phyloP scores from a whole-genome alignment of 2,797 vertebrate species.

The Schizothorax lantsangensis region DNA sequence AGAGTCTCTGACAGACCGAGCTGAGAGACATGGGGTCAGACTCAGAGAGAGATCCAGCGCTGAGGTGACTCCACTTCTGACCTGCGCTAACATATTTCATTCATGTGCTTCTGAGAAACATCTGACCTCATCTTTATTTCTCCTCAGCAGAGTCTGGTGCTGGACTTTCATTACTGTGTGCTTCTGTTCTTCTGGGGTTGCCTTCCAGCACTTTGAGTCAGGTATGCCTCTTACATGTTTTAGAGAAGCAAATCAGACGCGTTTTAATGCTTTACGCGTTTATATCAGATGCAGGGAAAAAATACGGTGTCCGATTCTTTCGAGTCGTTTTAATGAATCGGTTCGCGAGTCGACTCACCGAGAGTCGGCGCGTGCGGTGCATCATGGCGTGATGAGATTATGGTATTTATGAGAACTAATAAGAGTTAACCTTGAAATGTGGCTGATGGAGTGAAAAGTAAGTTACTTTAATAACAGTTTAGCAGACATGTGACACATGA shows the following conservation, averaged over 20 bases:
- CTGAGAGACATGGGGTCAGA: constrained; percentile 62
- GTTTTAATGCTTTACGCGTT: neutral
- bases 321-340: neutral
- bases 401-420: neutral
- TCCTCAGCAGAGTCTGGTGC: constrained; percentile 71
- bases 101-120: neutral
- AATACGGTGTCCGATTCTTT: neutral
- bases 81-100: neutral
- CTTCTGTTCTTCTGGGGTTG: constrained; percentile 65
- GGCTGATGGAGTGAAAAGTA: neutral
- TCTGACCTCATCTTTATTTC: constrained; percentile 49
- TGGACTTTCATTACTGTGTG: constrained; percentile 70
- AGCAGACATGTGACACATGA: neutral
- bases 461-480: neutral
- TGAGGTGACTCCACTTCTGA: constrained; percentile 72
- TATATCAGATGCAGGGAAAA: neutral
- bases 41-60: constrained; percentile 59
- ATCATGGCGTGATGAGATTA: neutral
- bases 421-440: no score
- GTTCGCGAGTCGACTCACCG: neutral
- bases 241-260: neutral
- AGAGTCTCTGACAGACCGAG: constrained; percentile 43
- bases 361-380: neutral
- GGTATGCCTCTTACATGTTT: constrained; percentile 68
- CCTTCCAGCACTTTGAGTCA: constrained; percentile 70